These are phyloP conservation scores for Druon quercuslanigerum DNA, from an alignment of 1,140 invertebrate species.

Conservation along the genomic window DNA sequence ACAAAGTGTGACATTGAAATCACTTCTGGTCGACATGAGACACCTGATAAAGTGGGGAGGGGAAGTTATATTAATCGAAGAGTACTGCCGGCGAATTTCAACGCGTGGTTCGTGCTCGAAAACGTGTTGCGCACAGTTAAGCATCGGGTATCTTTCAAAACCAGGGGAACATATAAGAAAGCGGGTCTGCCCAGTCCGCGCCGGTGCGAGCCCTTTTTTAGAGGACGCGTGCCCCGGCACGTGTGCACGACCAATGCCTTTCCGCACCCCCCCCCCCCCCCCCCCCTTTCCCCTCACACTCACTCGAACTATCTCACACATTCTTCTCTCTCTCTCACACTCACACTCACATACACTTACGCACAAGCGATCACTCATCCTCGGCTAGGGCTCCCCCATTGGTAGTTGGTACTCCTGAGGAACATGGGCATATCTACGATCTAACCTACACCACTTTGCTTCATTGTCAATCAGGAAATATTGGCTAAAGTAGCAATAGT, in stretches of 20 bases:
- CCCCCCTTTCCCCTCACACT: constrained; percentile 34
- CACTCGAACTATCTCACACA: neutral
- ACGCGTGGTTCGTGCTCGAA: constrained; percentile 31
- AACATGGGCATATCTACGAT: constrained; percentile 15
- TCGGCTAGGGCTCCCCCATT: neutral
- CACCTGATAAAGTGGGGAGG: constrained; percentile 26
- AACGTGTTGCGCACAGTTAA: constrained; percentile 55
- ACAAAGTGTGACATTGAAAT: constrained; percentile 26
- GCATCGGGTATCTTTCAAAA: constrained; percentile 51
- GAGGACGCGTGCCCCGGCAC: constrained; percentile 56
- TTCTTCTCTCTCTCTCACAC: constrained; percentile 21
- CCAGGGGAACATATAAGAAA: constrained; percentile 47
- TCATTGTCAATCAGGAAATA: constrained; percentile 24
- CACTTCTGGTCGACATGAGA: constrained; percentile 28
- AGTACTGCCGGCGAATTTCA: constrained; percentile 26
- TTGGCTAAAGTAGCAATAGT: constrained; percentile 21
- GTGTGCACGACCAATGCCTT: constrained; percentile 58
- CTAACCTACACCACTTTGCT: constrained; percentile 8
- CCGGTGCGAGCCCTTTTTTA: constrained; percentile 55
- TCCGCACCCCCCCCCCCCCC: constrained; percentile 47
- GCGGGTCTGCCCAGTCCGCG: constrained; percentile 36
- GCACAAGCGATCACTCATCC: neutral
- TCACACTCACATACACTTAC: too few relatives aligned
- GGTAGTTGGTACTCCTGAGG: neutral
- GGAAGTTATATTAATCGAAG: constrained; percentile 28